Percentiles rank a stretch among this genome's conserved stretches.
Conservation (phyloP, 2,797 vertebrate species). For the Pogonophryne albipinna region DNA sequence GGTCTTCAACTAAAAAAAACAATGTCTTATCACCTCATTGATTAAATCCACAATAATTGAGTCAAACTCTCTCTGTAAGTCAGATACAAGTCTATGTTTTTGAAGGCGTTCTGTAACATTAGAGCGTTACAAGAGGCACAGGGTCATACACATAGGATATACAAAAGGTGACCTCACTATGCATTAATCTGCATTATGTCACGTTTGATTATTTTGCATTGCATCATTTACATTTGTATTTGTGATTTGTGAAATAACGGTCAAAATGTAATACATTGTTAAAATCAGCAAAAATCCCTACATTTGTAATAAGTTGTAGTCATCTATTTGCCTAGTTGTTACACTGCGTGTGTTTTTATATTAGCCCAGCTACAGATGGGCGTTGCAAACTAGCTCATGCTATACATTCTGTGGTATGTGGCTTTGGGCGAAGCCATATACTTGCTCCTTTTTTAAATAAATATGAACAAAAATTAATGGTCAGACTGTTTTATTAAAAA, state of each 20-base stretch:
- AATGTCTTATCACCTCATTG: not conserved
- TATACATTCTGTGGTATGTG: conserved; percentile 23
- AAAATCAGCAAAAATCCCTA: not conserved
- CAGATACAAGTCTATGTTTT: conserved; percentile 1
- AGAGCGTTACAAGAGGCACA: conserved; percentile 2
- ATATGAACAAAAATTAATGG: not conserved
- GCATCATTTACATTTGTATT: not conserved
- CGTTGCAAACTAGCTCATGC: conserved; percentile 2
- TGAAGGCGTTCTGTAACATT: conserved; percentile 41
- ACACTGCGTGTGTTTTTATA: not conserved
- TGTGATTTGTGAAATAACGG: not conserved
- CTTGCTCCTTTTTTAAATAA: conserved; percentile 8
- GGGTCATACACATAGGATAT: conserved; percentile 8
- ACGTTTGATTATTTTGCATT: conserved; percentile 21
- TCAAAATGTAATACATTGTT: not conserved
- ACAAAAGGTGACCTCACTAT: conserved; percentile 51
- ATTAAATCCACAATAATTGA: not conserved
- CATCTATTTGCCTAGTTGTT: not conserved
- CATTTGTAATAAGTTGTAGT: not conserved
- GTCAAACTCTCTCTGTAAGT: conserved; percentile 14
- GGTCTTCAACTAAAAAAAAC: not conserved
- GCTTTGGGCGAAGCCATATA: not conserved
- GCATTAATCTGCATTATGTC: conserved; percentile 28
- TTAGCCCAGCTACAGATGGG: conserved; percentile 6
- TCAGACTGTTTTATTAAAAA: too few relatives aligned